Base-by-base conservation (phyloP, 2,113 vertebrate species). In the Phaethon lepturus region DNA sequence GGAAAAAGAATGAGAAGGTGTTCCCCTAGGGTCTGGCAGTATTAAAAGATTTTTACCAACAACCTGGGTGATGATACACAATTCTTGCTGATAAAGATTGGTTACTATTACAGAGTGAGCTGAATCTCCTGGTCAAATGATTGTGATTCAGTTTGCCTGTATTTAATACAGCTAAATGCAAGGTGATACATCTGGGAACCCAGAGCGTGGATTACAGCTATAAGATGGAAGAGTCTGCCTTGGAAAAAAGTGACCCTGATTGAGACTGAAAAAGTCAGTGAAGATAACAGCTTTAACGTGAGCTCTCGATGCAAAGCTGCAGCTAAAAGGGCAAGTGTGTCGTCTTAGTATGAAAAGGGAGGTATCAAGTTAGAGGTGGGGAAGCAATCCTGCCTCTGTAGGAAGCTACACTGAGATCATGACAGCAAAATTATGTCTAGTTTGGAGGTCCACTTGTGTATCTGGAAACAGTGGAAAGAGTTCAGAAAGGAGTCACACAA, bases 181-280 rank as follows among this genome's bases (percentile, higher is more conserved):
- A 96, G 78, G 88, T 26, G 96, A 97, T 96, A 97, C 96, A 97
- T 86, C 97, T 97, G 97, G 97, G 96, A 97, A 97, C 92, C 66
- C 5, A 2, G 71, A 83, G 92, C 81, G 90, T 95, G 96, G 97
- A 88, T 96, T 92, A 76, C 78, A 71, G 85, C 93, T 94, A 23
- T 45, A 86, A 88, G 82, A 73, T 74, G 87, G 80, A 96, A 93
- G 93, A 88, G 89, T 95, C 90, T 76, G 81, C 74, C 85, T 93
- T 93, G 93, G 93, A 95, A 96, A 96, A 96, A 90, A 62, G 25
- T 58, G 79, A 97, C 95, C 95, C 90, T 62, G 78, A 85, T 56
- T 0, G 11, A 94, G 71, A 90, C 90, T 76, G 74, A 93, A 88
- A 94, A 94, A 94, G 74, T 23, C 81, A 42, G 64, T 26, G 84